phyloP scores from a whole-genome alignment of 2,113 vertebrate species.

The Kryptolebias marmoratus region DNA sequence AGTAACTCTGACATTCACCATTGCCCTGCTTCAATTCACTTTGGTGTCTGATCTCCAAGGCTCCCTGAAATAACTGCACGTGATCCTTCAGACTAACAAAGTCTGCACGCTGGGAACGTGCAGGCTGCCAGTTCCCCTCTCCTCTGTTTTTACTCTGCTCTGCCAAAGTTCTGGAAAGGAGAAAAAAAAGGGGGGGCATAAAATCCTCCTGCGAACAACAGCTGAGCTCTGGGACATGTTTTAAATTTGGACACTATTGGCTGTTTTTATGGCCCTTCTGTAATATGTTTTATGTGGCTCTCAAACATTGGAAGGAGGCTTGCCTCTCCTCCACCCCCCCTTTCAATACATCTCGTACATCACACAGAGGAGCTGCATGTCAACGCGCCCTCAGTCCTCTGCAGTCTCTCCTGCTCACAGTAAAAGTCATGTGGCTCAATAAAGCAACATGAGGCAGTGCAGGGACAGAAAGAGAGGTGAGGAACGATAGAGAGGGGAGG shows the following conservation, averaged over 20 bases:
- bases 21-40: slow-evolving; percentile 12
- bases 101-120: slow-evolving; percentile 47
- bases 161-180: slow-evolving; percentile 56
- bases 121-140: slow-evolving; percentile 43
- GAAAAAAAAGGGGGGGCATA: slow-evolving; percentile 17
- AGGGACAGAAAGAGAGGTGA: slow-evolving; percentile 6
- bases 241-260: slow-evolving; percentile 70
- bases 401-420: slow-evolving; percentile 37
- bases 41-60: slow-evolving; percentile 17
- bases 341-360: slow-evolving; percentile 61
- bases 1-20: not conserved
- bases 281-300: slow-evolving; percentile 68
- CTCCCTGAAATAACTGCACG: slow-evolving; percentile 18
- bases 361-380: slow-evolving; percentile 58
- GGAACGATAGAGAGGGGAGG: not conserved
- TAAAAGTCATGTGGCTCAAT: slow-evolving; percentile 41
- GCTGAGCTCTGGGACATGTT: slow-evolving; percentile 73
- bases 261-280: slow-evolving; percentile 57
- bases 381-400: slow-evolving; percentile 51
- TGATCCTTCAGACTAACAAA: slow-evolving; percentile 49
- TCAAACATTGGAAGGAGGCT: slow-evolving; percentile 53
- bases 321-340: slow-evolving; percentile 9
- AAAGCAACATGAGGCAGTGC: slow-evolving; percentile 24
- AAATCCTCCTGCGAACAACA: slow-evolving; percentile 60
- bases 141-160: slow-evolving; percentile 45